Evolutionary conservation across 2,797 vertebrate genomes (phyloP).

Genomic region (Aeoliscus strigatus): DNA sequence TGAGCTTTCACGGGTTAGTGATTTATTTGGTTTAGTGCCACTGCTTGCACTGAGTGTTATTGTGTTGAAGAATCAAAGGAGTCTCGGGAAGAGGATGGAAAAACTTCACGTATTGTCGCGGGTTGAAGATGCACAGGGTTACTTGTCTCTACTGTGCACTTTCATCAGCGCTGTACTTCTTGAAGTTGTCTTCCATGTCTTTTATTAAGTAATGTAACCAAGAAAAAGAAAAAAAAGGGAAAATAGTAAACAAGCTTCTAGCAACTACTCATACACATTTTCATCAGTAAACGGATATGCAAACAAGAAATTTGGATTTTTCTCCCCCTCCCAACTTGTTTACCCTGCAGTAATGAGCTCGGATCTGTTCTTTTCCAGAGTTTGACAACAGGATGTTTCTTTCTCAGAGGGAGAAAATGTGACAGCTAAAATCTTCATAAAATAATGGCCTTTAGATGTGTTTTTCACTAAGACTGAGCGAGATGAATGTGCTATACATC

Average conservation of each 20-base stretch:
- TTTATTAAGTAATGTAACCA: constrained; percentile 67
- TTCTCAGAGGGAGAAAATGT: constrained; percentile 60
- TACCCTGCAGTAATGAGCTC: constrained; percentile 76
- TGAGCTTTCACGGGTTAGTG: constrained; percentile 25
- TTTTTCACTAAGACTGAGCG: constrained; percentile 68
- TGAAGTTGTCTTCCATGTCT: constrained; percentile 54
- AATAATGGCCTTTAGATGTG: constrained; percentile 74
- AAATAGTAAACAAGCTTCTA: constrained; percentile 55
- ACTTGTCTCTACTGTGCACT: constrained; percentile 50
- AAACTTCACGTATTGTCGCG: constrained; percentile 32
- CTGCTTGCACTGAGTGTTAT: constrained; percentile 11
- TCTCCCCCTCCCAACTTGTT: constrained; percentile 57
- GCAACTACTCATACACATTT: constrained; percentile 68
- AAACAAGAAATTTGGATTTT: constrained; percentile 57
- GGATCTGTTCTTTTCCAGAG: constrained; percentile 69
- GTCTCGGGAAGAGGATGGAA: constrained; percentile 10
- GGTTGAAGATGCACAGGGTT: constrained; percentile 39
- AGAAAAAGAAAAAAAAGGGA: constrained; percentile 29
- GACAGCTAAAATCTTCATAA: constrained; percentile 78
- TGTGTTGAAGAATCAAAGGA: constrained; percentile 19
- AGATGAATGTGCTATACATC: constrained; percentile 78
- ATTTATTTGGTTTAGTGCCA: constrained; percentile 33
- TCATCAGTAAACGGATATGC: constrained; percentile 58
- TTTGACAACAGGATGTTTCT: constrained; percentile 68
- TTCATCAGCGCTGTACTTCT: constrained; percentile 35